phyloP scores from a whole-genome alignment of 2,797 vertebrate species.

The Danio albolineatus region DNA sequence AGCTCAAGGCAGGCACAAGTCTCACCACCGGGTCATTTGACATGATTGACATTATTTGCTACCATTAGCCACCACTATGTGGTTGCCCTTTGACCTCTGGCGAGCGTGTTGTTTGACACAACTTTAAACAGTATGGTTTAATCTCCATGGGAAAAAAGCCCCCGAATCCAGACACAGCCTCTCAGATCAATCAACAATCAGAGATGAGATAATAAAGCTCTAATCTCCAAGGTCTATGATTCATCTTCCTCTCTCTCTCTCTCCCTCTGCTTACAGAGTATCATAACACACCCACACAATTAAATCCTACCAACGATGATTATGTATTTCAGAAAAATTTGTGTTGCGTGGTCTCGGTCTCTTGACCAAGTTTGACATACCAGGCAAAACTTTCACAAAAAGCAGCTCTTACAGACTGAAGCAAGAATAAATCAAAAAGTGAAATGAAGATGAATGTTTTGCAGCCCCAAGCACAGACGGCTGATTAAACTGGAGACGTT shows the following conservation, averaged over 20 bases:
- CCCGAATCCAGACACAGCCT: conserved; percentile 67
- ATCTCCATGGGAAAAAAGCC: conserved; percentile 80
- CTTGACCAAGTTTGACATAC: conserved; percentile 13
- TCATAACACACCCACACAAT: conserved; percentile 22
- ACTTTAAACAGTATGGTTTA: conserved; percentile 80
- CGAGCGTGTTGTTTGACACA: conserved; percentile 79
- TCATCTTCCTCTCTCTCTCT: conserved; percentile 32
- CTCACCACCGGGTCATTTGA: conserved; percentile 78
- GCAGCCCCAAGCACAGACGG: conserved; percentile 7
- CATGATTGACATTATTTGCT: conserved; percentile 86
- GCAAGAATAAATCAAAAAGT: conserved; percentile 35
- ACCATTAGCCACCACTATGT: conserved; percentile 84
- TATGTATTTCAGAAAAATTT: conserved; percentile 10
- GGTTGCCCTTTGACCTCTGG: conserved; percentile 81
- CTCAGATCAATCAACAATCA: conserved; percentile 78
- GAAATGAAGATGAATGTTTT: conserved; percentile 18
- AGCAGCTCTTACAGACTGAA: conserved; percentile 26
- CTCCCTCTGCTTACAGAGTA: background rate
- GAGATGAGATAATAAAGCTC: conserved; percentile 72
- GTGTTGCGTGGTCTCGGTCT: conserved; percentile 17
- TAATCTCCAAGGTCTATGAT: conserved; percentile 71
- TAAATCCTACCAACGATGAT: conserved; percentile 17
- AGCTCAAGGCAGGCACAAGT: conserved; percentile 69
- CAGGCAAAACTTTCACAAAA: conserved; percentile 13
- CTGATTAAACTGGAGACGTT: conserved; percentile 31